Evolutionary conservation across 2,888 invertebrate species (phyloP).

Genomic region (Drosophila ustulata): DNA sequence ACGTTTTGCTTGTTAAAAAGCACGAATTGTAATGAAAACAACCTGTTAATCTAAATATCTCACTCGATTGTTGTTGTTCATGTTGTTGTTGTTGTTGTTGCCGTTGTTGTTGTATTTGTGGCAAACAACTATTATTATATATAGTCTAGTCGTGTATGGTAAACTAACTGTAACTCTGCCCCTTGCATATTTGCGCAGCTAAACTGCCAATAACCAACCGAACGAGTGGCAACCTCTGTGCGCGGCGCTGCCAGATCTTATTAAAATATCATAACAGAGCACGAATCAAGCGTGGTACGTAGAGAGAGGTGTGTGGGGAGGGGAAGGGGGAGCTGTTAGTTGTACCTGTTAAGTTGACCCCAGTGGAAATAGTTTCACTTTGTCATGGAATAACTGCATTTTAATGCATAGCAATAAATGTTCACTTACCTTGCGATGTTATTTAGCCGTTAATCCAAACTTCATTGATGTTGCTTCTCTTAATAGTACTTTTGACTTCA

Average conservation of each 20-base stretch:
- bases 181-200: slow-evolving; percentile 59
- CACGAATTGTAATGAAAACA: slow-evolving; percentile 83
- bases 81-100: slow-evolving; percentile 54
- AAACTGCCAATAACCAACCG: slow-evolving; percentile 64
- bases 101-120: slow-evolving; percentile 24
- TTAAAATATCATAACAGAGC: slow-evolving; percentile 82
- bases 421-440: slow-evolving; percentile 22
- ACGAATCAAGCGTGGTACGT: slow-evolving; percentile 64
- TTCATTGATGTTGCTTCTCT: not conserved
- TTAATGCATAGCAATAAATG: slow-evolving; percentile 52
- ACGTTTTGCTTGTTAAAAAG: slow-evolving; percentile 84
- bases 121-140: slow-evolving; percentile 78
- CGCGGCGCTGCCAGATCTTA: slow-evolving; percentile 71
- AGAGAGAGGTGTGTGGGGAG: not conserved
- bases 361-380: slow-evolving; percentile 65
- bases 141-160: slow-evolving; percentile 80
- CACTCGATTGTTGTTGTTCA: slow-evolving; percentile 79
- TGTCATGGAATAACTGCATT: slow-evolving; percentile 44
- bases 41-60: slow-evolving; percentile 84
- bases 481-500: too few relatives aligned
- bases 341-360: slow-evolving; percentile 81
- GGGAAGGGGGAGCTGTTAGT: slow-evolving; percentile 56
- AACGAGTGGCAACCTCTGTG: slow-evolving; percentile 65
- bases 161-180: slow-evolving; percentile 55
- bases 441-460: not conserved